phyloP scores from a whole-genome alignment of 1,140 invertebrate species.

The Solen grandis region DNA sequence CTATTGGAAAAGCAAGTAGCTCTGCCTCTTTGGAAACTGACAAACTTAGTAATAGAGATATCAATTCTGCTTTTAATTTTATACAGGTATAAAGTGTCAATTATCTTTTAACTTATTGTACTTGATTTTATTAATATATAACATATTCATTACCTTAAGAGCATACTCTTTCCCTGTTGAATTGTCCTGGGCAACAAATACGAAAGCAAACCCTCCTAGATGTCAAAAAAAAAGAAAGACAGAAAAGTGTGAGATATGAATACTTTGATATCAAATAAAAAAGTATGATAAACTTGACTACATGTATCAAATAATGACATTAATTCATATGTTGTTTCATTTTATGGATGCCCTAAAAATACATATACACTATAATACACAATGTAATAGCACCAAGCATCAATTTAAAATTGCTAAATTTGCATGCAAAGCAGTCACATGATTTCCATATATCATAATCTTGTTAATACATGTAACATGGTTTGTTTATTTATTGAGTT shows the following conservation, averaged over 20 bases:
- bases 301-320: not conserved
- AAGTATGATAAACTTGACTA: not conserved
- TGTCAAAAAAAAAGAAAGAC: slow-evolving; percentile 64
- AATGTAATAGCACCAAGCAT: not conserved
- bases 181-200: slow-evolving; percentile 95
- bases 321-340: not conserved
- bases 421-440: too few species aligned
- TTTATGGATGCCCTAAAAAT: too few species aligned
- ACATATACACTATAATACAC: not conserved
- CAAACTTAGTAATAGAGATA: too few species aligned
- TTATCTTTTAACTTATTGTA: not conserved
- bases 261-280: too few species aligned
- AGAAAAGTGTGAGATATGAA: not conserved
- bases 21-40: too few species aligned
- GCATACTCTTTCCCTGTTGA: slow-evolving; percentile 94
- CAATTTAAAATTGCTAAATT: too few species aligned
- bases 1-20: too few species aligned
- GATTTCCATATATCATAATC: too few species aligned
- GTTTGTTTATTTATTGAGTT: too few species aligned
- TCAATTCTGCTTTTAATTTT: not conserved
- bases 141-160: slow-evolving; percentile 81
- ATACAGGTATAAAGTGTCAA: not conserved
- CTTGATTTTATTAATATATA: not conserved
- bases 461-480: too few species aligned
- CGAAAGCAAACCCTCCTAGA: slow-evolving; percentile 96